These are phyloP conservation scores for Harlomillsia oculata DNA, from an alignment of 1,140 invertebrate species.

Conservation along the genomic window DNA sequence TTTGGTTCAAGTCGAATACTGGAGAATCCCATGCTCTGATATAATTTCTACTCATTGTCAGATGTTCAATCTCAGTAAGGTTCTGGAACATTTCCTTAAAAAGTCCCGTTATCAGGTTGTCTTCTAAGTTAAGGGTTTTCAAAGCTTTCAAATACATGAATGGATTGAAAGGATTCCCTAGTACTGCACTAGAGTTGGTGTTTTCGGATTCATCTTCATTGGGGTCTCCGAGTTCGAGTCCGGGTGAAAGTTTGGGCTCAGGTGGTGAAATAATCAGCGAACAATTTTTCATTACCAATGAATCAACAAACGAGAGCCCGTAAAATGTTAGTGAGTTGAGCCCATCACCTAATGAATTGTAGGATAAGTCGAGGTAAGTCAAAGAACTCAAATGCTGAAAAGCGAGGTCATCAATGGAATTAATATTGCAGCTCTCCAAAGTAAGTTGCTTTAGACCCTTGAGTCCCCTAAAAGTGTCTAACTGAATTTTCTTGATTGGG, in stretches of 20 bases:
- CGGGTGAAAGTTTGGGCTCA: neutral
- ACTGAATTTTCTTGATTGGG: neutral
- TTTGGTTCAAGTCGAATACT: conserved; percentile 39
- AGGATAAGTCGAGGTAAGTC: neutral
- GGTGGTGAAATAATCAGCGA: neutral
- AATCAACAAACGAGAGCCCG: conserved; percentile 1
- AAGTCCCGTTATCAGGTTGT: conserved; percentile 10
- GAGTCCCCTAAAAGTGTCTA: conserved; percentile 5
- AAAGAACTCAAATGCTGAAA: conserved; percentile 1
- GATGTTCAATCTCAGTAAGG: no score
- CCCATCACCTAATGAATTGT: neutral
- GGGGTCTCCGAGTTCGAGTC: neutral
- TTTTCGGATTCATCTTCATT: neutral
- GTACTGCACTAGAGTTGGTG: neutral
- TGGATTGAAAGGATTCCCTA: neutral
- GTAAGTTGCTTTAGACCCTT: neutral
- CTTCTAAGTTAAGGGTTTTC: neutral
- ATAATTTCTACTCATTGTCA: conserved; percentile 44
- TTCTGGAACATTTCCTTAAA: no score
- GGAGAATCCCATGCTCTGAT: conserved; percentile 44
- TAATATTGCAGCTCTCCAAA: neutral
- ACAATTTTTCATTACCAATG: neutral
- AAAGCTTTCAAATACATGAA: conserved; percentile 11
- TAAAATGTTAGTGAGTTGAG: conserved; percentile 14
- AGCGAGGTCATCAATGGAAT: conserved; percentile 10